Evolutionary conservation across 2,113 vertebrate species (phyloP), one percentile per base, ranked within the genome.

Genomic region (Willisornis vidua): DNA sequence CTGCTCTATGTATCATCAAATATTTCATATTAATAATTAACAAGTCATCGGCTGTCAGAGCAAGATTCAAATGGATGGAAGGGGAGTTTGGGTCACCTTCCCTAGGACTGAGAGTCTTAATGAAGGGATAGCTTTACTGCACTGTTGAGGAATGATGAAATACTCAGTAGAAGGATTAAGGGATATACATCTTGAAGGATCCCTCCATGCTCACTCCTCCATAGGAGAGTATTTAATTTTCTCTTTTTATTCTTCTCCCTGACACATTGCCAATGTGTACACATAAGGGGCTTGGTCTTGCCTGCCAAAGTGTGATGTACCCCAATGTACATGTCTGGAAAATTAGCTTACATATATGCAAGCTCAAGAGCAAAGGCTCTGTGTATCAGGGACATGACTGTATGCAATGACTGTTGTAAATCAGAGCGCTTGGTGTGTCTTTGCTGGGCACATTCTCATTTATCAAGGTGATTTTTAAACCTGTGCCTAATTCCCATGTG

Each of bases 11-110:
- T 92, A 83, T 92, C 94, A 79, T 92, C 96, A 97, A 94, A 96
- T 97, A 97, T 87, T 98, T 97, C 96, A 90, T 92, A 95, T 98
- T 96, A 98, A 98, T 97, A 97, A 97, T 97, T 97, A 96, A 98
- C 93, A 96, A 94, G 95, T 93, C 74, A 90, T 92, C 54, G 90
- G 90, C 92, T 97, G 91, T 97, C 92, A 96, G 82, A 97, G 90
- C 89, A 92, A 95, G 91, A 96, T 95, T 97, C 97, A 97, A 90
- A 97, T 94, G 93, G 87, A 96, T 93, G 92, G 94, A 96, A 97
- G 78, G 90, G 89, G 93, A 97, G 80, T 48, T 78, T 93, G 93
- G 96, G 97, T 97, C 97, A 95, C 96, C 95, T 97, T 97, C 95
- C 68, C 92, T 96, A 93, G 92, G 89, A 82, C 94, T 89, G 58